Base-by-base conservation (phyloP, 2,113 vertebrate species). In the Nycticryphes semicollaris region DNA sequence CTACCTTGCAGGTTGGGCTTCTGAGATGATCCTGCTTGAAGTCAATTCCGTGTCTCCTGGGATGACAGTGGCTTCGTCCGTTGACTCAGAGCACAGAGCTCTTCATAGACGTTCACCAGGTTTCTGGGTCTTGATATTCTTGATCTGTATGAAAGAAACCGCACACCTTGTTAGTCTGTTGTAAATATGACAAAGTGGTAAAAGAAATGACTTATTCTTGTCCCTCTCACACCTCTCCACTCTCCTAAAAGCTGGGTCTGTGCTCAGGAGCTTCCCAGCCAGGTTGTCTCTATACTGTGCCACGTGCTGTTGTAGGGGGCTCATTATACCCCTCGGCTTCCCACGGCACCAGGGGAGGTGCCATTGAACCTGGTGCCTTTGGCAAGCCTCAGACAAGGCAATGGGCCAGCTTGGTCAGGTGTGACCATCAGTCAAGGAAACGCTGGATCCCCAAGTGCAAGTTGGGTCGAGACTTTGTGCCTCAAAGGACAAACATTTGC, bases 401-500 rank as follows among this genome's bases (percentile, higher is more conserved):
- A 7, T 0, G 30, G 66, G 94, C 91, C 95, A 97, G 8, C 45
- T 12, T 39, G 66, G 77, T 87, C 95, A 96, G 77, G 62, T 93
- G 96, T 1, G 23, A 93, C 93, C 84, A 97, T 95, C 95, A 90
- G 47, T 96, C 96, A 96, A 86, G 89, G 68, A 64, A 79, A 94
- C 0, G 0, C 24, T 68, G 76, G 64, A 82, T 62, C 81, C 70
- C 76, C 89, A 84, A 87, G 1, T 12, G 47, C 70, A 64, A 72
- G 35, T 33, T 82, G 24, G 60, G 43, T 84, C 62, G 47, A 59
- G 73, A 67, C 31, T 84, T 72, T 59, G 47, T n/a, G 54, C 56
- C 63, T 16, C 85, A 74, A 45, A 89, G 67, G 68, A 59, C 91
- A 96, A 87, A 78, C 39, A 59, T 23, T 78, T 60, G 73, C 67